Percentiles rank a stretch among this genome's conserved stretches.
These are phyloP conservation scores for Drosophila biarmipes DNA, from an alignment of 1,140 invertebrate genomes.

Conservation along the genomic window DNA sequence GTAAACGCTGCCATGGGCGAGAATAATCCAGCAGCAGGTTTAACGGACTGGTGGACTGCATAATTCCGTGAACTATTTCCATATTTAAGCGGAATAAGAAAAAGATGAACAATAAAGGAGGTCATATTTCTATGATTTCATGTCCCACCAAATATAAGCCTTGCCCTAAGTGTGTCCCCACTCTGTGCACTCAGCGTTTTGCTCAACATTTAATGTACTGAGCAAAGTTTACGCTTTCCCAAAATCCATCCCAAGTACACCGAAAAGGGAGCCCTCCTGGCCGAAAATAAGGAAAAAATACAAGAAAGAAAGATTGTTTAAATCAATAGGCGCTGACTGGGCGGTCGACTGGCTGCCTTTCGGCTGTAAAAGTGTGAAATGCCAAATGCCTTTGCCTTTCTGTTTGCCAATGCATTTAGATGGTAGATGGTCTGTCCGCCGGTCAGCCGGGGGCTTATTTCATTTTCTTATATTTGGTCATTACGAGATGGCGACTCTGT, in stretches of 20 bases:
- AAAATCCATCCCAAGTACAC: slow-evolving; percentile 32
- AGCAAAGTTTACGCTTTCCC: slow-evolving; percentile 78
- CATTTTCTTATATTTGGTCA: slow-evolving; percentile 66
- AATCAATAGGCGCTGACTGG: slow-evolving; percentile 62
- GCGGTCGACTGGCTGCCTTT: slow-evolving; percentile 46
- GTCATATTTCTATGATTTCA: no score
- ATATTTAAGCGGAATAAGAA: slow-evolving; percentile 24
- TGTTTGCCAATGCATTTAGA: slow-evolving; percentile 77
- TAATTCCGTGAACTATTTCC: slow-evolving; percentile 32
- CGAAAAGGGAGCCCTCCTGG: slow-evolving; percentile 20
- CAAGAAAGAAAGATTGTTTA: slow-evolving; percentile 57
- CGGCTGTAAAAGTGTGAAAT: slow-evolving; percentile 82
- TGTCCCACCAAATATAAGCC: neutral
- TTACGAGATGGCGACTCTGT: slow-evolving; percentile 58
- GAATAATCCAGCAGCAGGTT: slow-evolving; percentile 36
- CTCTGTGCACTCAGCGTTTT: slow-evolving; percentile 13
- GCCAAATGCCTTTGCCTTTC: slow-evolving; percentile 69
- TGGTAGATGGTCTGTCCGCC: slow-evolving; percentile 52
- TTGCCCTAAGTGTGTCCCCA: slow-evolving; percentile 2
- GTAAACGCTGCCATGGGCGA: slow-evolving; percentile 53
- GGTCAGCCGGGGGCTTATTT: slow-evolving; percentile 46
- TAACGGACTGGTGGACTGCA: slow-evolving; percentile 25
- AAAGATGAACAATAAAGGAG: slow-evolving; percentile 18
- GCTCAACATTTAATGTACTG: slow-evolving; percentile 65
- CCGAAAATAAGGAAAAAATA: slow-evolving; percentile 5